Percentiles rank a stretch among this genome's conserved stretches.
Evolutionary conservation across 2,888 invertebrate species (phyloP).

Genomic region (Deladenus siricidicola): DNA sequence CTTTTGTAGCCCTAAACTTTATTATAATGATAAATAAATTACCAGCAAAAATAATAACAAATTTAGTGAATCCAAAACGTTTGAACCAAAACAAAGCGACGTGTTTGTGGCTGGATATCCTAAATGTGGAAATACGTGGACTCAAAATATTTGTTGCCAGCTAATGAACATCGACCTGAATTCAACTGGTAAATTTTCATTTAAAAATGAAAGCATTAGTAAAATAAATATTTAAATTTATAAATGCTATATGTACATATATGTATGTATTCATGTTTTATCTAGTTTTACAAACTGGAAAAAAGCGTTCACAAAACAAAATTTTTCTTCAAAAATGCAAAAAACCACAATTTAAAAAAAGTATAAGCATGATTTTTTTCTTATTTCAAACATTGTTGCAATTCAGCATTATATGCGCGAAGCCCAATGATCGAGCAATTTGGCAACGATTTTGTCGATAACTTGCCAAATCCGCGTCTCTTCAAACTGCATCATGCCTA

Average conservation of each 20-base stretch:
- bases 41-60: background rate
- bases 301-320: no score
- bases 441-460: conserved; percentile 45
- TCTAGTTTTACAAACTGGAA: no score
- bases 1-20: no score
- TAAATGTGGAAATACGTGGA: conserved; percentile 53
- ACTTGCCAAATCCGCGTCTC: conserved; percentile 41
- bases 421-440: conserved; percentile 52
- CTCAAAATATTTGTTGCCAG: conserved; percentile 51
- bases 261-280: no score
- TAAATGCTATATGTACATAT: no score
- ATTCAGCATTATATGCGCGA: conserved; percentile 45
- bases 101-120: conserved; percentile 52
- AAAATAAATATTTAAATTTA: no score
- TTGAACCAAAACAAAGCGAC: conserved; percentile 39
- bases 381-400: conserved; percentile 13
- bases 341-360: background rate
- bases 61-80: conserved; percentile 39
- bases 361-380: no score
- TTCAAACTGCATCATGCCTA: conserved; percentile 49
- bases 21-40: no score
- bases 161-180: conserved; percentile 33
- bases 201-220: no score
- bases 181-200: conserved; percentile 32
- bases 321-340: background rate